Base-by-base conservation (phyloP, 2,888 invertebrate species). In the Thymelicus sylvestris region DNA sequence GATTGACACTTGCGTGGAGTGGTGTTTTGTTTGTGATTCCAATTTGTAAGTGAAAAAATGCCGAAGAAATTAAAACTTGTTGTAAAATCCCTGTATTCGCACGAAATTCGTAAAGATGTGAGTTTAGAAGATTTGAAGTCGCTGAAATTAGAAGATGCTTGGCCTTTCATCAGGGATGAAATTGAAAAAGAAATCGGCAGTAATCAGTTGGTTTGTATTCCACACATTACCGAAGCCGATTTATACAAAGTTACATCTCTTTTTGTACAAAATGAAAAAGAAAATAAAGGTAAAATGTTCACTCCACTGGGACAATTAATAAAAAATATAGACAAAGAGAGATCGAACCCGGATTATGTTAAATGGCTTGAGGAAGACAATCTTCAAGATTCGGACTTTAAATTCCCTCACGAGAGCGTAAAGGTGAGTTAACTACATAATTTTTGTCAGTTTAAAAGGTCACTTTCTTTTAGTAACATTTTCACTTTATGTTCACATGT, bases 81-180 rank as follows among this genome's bases (percentile, higher is more conserved):
- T 48, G 93, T 93, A 68, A 94, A 92, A 83, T 94, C 93, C 6
- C 78, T 93, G 57, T 94, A 92, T 78, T 91, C 92, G 12, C 94
- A 94, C 76, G 94, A 94, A 78, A 94, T 92, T 74, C 89, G 94
- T 38, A 94, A 94, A 79, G 94, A 94, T 83, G 93, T 94, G n/a
- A 89, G 91, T 77, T 83, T 94, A 74, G 89, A 88, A 6, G 87
- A 79, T 61, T 82, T 94, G 69, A 90, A 92, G 74, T 94, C 94
- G 19, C 80, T 94, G 10, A 92, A 92, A 76, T 82, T 94, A 59
- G 94, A 94, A 75, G 93, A 94, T 71, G 94, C 94, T 0, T 94
- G 94, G 94, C 94, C 94, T 15, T 94, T 93, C 80, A 94, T 94
- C 63, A 86, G 94, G 78, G 93, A 93, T 74, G 94, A 94, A 88